phyloP scores from a whole-genome alignment of 2,888 invertebrate species.

The Plusia festucae region DNA sequence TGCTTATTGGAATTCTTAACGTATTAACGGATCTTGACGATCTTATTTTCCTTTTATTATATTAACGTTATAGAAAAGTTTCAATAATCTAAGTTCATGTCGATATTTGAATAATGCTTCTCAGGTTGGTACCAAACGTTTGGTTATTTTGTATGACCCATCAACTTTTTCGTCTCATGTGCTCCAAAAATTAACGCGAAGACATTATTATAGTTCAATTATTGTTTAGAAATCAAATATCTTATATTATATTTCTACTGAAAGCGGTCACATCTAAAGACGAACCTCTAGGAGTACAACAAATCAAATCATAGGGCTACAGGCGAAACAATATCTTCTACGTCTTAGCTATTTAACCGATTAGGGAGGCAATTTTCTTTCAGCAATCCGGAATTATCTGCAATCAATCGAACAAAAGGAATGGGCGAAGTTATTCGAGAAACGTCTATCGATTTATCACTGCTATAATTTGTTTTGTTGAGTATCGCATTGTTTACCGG shows the following conservation, averaged over 20 bases:
- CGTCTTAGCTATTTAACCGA: slow-evolving; percentile 56
- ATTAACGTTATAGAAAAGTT: background rate
- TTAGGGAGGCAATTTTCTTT: slow-evolving; percentile 75
- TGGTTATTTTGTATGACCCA: no score
- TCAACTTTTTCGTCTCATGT: background rate
- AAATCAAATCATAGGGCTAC: slow-evolving; percentile 45
- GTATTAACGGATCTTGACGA: background rate
- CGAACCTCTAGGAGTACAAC: slow-evolving; percentile 10
- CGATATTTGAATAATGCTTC: no score
- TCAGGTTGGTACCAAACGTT: no score
- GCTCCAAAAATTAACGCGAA: background rate
- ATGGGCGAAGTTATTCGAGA: slow-evolving; percentile 74
- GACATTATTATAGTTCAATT: background rate
- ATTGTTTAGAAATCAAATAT: background rate
- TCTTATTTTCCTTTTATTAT: background rate
- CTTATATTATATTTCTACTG: background rate
- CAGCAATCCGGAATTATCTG: slow-evolving; percentile 80
- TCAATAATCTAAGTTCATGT: background rate
- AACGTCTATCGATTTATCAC: slow-evolving; percentile 78
- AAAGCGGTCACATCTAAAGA: background rate
- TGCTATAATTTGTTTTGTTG: slow-evolving; percentile 52
- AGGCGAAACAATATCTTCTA: slow-evolving; percentile 39
- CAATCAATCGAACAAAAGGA: slow-evolving; percentile 85
- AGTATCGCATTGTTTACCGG: slow-evolving; percentile 27
- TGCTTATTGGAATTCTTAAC: slow-evolving; percentile 2